Base-by-base conservation (phyloP, 2,888 invertebrate genomes). In the Andrena bicolor region DNA sequence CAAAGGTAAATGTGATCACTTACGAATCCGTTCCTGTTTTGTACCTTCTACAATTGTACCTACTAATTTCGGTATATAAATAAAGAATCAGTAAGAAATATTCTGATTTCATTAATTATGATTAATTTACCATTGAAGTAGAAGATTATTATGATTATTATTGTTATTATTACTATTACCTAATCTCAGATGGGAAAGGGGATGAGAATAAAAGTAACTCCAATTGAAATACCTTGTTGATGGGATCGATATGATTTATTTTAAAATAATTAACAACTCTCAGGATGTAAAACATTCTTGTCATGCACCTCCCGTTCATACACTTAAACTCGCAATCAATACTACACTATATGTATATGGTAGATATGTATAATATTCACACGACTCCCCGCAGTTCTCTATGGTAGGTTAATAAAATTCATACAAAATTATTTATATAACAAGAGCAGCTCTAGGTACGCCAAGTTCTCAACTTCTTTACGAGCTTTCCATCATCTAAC, bases 301-400 rank as follows among this genome's bases (percentile, higher is more conserved):
- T 83, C 65, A 64, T 63, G 56, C 48, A 61, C 63, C 68, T 66
- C 64, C 32, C 69, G 82, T 79, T 53, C 74, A 48, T 64, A 74
- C 64, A 78, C 64, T 83, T 56, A 53, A 51, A 86, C 76, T 73
- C 86, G 80, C 84, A 58, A 86, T 74, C 65, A 71, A 28, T 84
- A 56, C 66, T 82, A 87, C 80, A 26, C 77, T 86, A 85, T 85
- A 86, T 84, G 80, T 86, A 86, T 87, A 85, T 69, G 81, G 87
- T 88, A 90, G 88, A 91, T 92, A 93, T 93, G 90, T 93, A 92
- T 92, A 92, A 86, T 93, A 93, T 93, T 92, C 92, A 93, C 92
- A 93, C 91, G 84, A 72, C 80, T 86, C 74, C 77, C 80, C 82
- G 65, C 56, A 76, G 41, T 72, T 26, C 71, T 20, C 71, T 56